These are phyloP conservation scores for Rotaria socialis DNA, from an alignment of 2,888 invertebrate species.

Conservation along the genomic window DNA sequence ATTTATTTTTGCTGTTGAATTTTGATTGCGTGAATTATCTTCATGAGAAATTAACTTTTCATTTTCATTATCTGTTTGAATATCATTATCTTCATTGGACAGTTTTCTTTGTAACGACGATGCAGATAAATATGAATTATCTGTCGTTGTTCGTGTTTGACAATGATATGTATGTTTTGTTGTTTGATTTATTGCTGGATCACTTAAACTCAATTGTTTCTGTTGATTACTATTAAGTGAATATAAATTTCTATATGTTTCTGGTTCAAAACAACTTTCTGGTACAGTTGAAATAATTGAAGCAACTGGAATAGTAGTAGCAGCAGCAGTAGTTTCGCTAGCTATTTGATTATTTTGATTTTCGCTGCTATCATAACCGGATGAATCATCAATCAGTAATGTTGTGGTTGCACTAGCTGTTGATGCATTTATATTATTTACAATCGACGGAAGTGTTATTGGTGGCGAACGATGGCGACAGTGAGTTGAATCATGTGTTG, in stretches of 20 bases:
- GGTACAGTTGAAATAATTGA: background rate
- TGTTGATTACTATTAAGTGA: background rate
- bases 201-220: conserved; percentile 12
- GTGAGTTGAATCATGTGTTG: background rate
- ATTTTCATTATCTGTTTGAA: conserved; percentile 49
- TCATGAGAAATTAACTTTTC: conserved; percentile 54
- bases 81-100: conserved; percentile 50
- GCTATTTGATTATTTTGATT: background rate
- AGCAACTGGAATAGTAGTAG: background rate
- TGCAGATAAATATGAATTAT: background rate
- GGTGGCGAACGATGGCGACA: conserved; percentile 15
- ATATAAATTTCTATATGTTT: conserved; percentile 12
- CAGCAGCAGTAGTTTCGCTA: background rate
- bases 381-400: conserved; percentile 28
- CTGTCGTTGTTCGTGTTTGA: background rate
- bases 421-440: conserved; percentile 4
- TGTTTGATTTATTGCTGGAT: conserved; percentile 29
- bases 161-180: background rate
- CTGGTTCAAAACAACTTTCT: conserved; percentile 34
- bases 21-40: conserved; percentile 57
- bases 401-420: conserved; percentile 25
- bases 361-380: conserved; percentile 36
- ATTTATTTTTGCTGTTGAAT: background rate
- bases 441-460: background rate
- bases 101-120: background rate